These are phyloP conservation scores for Lepidocolaptes lacrymiger DNA, from an alignment of 2,797 vertebrate species.

Conservation along the genomic window DNA sequence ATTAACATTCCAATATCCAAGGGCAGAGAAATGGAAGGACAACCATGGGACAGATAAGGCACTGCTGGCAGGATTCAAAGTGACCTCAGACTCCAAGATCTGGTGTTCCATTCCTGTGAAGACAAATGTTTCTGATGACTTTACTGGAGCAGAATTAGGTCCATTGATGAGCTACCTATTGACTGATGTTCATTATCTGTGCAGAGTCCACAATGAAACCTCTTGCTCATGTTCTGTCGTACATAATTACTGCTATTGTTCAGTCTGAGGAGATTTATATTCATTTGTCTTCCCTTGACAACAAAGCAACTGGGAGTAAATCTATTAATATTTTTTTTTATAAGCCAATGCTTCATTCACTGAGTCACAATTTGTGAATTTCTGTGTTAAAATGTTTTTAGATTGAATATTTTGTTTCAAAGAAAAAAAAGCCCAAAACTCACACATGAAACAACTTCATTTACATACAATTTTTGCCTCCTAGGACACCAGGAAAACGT, in stretches of 20 bases:
- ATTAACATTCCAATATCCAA: neutral
- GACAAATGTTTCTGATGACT: neutral
- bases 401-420: neutral
- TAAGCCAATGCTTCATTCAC: neutral
- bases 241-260: neutral
- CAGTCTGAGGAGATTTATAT: neutral
- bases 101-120: neutral
- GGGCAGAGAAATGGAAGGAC: neutral
- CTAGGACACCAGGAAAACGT: neutral
- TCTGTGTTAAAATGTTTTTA: neutral
- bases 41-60: neutral
- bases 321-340: neutral
- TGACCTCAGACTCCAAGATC: neutral
- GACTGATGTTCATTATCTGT: neutral
- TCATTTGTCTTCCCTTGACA: neutral
- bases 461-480: neutral
- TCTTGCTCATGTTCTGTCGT: neutral
- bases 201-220: neutral
- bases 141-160: neutral
- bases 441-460: neutral
- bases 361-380: neutral
- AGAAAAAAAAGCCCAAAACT: neutral
- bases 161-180: neutral
- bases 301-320: neutral
- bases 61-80: neutral